A percentile compares a stretch with the other conserved stretches of the same genome.
These are phyloP conservation scores for Fundulus diaphanus DNA, from an alignment of 2,797 vertebrate genomes.

Conservation along the genomic window DNA sequence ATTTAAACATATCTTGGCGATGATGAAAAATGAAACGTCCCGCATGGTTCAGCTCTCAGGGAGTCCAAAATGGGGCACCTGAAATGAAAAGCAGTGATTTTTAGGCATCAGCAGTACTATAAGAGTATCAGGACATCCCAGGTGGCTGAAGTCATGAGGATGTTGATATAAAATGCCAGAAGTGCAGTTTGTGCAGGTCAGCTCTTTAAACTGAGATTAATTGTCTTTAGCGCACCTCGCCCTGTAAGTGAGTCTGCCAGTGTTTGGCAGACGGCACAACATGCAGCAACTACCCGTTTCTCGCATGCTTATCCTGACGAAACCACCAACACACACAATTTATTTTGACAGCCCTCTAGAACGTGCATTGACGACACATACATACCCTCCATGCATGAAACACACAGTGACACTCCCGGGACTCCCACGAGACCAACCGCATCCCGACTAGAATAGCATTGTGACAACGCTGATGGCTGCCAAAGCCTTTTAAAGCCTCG, in stretches of 20 bases:
- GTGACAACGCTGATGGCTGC: slow-evolving; percentile 66
- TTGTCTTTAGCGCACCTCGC: slow-evolving; percentile 45
- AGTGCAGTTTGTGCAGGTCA: slow-evolving; percentile 30
- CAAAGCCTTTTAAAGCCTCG: slow-evolving; percentile 65
- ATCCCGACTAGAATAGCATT: slow-evolving; percentile 57
- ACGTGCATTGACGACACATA: slow-evolving; percentile 22
- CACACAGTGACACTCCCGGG: slow-evolving; percentile 14
- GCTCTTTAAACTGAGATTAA: slow-evolving; percentile 66
- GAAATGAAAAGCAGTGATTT: slow-evolving; percentile 30
- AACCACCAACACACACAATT: slow-evolving; percentile 5
- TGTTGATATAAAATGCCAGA: slow-evolving; percentile 49
- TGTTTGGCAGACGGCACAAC: slow-evolving; percentile 15
- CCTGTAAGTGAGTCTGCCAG: slow-evolving; percentile 42
- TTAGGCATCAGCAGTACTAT: slow-evolving; percentile 52
- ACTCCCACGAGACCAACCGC: slow-evolving; percentile 45
- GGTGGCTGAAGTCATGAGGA: slow-evolving; percentile 26
- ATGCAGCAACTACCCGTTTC: neutral
- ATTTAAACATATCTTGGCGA: slow-evolving; percentile 20
- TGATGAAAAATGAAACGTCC: slow-evolving; percentile 45
- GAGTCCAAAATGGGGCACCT: slow-evolving; percentile 32
- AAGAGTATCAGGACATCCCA: slow-evolving; percentile 35
- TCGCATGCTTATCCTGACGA: slow-evolving; percentile 9
- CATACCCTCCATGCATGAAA: slow-evolving; percentile 22
- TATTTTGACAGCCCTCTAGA: slow-evolving; percentile 14
- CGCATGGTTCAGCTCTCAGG: slow-evolving; percentile 10